Evolutionary conservation across 2,888 invertebrate genomes (phyloP), one percentile per base, ranked within the genome.

Genomic region (Diabrotica balteata): DNA sequence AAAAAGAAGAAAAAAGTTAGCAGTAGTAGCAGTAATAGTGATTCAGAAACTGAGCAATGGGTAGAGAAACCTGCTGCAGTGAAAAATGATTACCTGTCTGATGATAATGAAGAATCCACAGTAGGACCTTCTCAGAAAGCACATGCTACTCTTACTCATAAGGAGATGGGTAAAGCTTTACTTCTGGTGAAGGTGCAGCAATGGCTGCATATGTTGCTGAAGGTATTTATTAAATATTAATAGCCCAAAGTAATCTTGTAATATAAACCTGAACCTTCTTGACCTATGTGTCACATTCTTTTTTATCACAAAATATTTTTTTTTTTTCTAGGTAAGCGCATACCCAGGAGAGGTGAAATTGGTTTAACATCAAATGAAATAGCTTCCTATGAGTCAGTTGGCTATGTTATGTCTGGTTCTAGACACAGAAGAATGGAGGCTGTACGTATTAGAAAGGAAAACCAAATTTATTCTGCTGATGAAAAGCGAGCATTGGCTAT

Each of bases 201-300:
- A 99, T 99, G 98, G 99, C 99, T 4, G 98, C 98, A 0, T 99
- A 92, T 83, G 97, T 99, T 9, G 97, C 97, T 0, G 98, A 98
- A 83, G 99, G 99, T 57, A 57, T 44, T 57, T 57, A 17, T 57
- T 45, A 11, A 44, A n/a, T 57, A 45, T 47, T 32, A 32, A 32
- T 32, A 32, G 32, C 1, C 32, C 3, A 32, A 32, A 32, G 32
- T 32, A 32, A 32, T 32, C 5, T 2, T 32, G 32, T 32, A 32
- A 32, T 32, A 5, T 32, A 32, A 32, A 32, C 32, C 32, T 4
- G 4, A 32, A 4, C 32, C 4, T 32, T 32, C 0, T 2, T 32
- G 32, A 32, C 4, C 4, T 32, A 32, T 2, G 32, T 32, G 32
- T 32, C 32, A 32, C 3, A 5, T 32, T 32, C 4, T 32, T 32